Conservation (phyloP, 2,113 vertebrate genomes). For the Eulacestoma nigropectus region DNA sequence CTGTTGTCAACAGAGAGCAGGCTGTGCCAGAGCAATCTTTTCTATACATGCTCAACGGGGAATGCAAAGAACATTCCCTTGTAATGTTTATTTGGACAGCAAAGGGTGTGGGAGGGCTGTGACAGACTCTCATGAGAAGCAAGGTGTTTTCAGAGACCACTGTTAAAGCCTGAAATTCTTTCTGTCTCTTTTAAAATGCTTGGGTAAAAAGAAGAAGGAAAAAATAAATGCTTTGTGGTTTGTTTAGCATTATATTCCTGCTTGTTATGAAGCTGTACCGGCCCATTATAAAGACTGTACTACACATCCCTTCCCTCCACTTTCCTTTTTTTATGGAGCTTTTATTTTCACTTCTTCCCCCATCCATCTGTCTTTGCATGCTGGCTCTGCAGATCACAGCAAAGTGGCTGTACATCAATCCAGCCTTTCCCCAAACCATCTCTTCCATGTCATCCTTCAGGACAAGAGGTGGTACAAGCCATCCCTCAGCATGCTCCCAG, state of each 20-base stretch:
- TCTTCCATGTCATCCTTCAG: neutral
- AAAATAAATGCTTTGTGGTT: neutral
- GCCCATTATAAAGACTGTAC: neutral
- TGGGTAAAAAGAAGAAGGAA: neutral
- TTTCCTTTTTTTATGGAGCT: neutral
- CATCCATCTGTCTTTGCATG: too few species aligned
- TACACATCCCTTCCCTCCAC: neutral
- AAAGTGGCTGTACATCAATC: fast-evolving
- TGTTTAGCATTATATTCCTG: neutral
- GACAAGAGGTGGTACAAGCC: neutral
- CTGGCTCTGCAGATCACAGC: neutral
- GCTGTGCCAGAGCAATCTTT: neutral
- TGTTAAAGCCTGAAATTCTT: neutral
- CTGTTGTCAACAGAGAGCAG: neutral
- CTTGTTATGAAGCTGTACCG: neutral
- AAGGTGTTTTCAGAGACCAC: neutral
- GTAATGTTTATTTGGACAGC: slow-evolving; percentile 47
- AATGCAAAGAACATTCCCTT: slow-evolving; percentile 33
- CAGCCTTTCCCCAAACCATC: neutral
- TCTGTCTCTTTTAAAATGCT: neutral
- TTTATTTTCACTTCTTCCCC: neutral
- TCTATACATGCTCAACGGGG: neutral
- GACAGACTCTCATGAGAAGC: neutral
- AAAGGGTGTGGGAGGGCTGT: slow-evolving; percentile 1
- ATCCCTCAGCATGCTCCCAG: fast-evolving